Conservation (phyloP, 2,888 invertebrate species). For the Trichopria drosophilae region DNA sequence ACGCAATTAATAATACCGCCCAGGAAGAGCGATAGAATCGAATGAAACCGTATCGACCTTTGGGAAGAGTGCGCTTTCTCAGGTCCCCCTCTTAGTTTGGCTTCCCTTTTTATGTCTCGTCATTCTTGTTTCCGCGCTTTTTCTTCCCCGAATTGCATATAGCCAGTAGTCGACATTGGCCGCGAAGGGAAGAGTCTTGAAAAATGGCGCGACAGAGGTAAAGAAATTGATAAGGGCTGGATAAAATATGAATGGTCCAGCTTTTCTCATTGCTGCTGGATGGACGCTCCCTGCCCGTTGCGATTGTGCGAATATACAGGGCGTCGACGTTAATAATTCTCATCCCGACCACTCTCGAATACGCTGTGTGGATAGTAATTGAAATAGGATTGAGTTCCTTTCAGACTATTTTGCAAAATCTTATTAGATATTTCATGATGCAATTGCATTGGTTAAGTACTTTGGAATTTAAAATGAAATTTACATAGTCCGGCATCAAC, state of each 20-base stretch:
- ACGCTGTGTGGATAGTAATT: too few relatives aligned
- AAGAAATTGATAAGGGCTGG: constrained; percentile 50
- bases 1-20: constrained; percentile 36
- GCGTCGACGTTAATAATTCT: too few relatives aligned
- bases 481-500: too few relatives aligned
- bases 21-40: constrained; percentile 14
- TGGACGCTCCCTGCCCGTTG: too few relatives aligned
- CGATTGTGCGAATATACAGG: too few relatives aligned
- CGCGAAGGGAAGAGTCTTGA: constrained; percentile 37
- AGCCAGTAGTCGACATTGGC: constrained; percentile 16
- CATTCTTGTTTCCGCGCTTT: constrained; percentile 3
- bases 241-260: constrained; percentile 47
- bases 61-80: constrained; percentile 22
- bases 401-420: too few relatives aligned
- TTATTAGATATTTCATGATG: too few relatives aligned
- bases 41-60: constrained; percentile 21
- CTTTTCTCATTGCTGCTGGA: too few relatives aligned
- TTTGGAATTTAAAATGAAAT: too few relatives aligned
- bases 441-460: too few relatives aligned
- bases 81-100: constrained; percentile 19
- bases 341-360: too few relatives aligned
- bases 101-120: constrained; percentile 24
- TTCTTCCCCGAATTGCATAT: constrained; percentile 24
- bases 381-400: too few relatives aligned
- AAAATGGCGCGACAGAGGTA: constrained; percentile 43